phyloP scores from a whole-genome alignment of 1,140 invertebrate species.

The Cepaea nemoralis region DNA sequence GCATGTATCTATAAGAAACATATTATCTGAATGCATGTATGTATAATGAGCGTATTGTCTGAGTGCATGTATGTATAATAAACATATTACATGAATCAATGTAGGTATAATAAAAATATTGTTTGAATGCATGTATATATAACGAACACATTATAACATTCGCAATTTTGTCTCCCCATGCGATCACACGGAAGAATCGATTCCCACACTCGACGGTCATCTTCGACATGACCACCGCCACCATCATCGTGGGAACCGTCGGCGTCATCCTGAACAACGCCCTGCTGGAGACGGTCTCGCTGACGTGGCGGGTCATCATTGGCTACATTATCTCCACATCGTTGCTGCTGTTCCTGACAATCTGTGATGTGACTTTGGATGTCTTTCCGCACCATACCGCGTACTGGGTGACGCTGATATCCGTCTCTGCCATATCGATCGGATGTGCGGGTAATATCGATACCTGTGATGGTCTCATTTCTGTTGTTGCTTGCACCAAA shows the following conservation, averaged over 20 bases:
- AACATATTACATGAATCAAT: too few relatives aligned
- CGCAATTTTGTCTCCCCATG: too few relatives aligned
- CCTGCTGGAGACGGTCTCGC: conserved; percentile 84
- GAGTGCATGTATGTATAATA: too few relatives aligned
- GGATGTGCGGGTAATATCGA: conserved; percentile 83
- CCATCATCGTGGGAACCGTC: conserved; percentile 87
- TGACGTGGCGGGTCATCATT: conserved; percentile 87
- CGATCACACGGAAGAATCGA: conserved; percentile 66
- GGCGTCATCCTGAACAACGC: conserved; percentile 89
- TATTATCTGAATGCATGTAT: too few relatives aligned
- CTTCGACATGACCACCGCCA: conserved; percentile 92
- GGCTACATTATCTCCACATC: conserved; percentile 87
- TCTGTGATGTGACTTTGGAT: conserved; percentile 88
- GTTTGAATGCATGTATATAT: too few relatives aligned
- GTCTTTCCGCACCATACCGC: conserved; percentile 80
- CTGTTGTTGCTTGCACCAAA: too few relatives aligned
- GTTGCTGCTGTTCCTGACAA: conserved; percentile 84
- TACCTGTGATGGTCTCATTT: too few relatives aligned
- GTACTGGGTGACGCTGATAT: conserved; percentile 86
- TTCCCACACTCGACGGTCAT: conserved; percentile 88
- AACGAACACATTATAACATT: too few relatives aligned
- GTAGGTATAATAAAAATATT: too few relatives aligned
- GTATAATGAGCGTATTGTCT: too few relatives aligned
- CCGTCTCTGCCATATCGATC: conserved; percentile 86
- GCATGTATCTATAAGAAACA: too few relatives aligned